Conservation (phyloP, 2,797 vertebrate genomes). For the Heterohyrax brucei region DNA sequence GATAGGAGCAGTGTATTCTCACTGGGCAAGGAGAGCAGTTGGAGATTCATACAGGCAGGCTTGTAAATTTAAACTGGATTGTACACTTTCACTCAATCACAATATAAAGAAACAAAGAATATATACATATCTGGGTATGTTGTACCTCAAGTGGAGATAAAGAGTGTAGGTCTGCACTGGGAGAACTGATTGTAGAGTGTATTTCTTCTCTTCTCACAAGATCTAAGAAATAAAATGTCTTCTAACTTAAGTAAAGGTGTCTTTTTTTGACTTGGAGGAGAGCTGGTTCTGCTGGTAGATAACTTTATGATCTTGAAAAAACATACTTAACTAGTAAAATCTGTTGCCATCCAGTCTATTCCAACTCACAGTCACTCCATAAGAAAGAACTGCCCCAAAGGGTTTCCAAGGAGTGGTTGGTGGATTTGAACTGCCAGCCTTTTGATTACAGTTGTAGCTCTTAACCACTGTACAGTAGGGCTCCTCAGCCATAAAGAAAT, state of each 20-base stretch:
- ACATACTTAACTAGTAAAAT: neutral
- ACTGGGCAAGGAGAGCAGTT: too few species aligned
- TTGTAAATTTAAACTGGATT: too few species aligned
- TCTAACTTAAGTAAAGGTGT: neutral
- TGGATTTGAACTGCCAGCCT: too few species aligned
- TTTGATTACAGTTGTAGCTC: too few species aligned
- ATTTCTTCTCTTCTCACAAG: neutral
- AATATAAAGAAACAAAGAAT: neutral
- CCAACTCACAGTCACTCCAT: too few species aligned
- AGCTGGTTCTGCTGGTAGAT: neutral
- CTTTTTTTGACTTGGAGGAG: neutral
- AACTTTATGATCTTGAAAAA: neutral
- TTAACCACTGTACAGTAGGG: too few species aligned
- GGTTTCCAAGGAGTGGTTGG: too few species aligned
- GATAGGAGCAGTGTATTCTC: too few species aligned
- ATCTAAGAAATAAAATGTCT: neutral
- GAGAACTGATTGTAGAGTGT: neutral
- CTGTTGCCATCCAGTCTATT: too few species aligned
- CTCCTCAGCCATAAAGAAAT: neutral
- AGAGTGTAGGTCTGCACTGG: neutral
- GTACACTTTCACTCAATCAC: too few species aligned
- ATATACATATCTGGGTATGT: rapidly evolving
- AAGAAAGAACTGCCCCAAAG: too few species aligned
- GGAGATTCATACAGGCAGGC: too few species aligned
- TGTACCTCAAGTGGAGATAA: neutral